These are phyloP conservation scores for Seladonia tumulorum DNA, from an alignment of 2,888 invertebrate species.

Conservation along the genomic window DNA sequence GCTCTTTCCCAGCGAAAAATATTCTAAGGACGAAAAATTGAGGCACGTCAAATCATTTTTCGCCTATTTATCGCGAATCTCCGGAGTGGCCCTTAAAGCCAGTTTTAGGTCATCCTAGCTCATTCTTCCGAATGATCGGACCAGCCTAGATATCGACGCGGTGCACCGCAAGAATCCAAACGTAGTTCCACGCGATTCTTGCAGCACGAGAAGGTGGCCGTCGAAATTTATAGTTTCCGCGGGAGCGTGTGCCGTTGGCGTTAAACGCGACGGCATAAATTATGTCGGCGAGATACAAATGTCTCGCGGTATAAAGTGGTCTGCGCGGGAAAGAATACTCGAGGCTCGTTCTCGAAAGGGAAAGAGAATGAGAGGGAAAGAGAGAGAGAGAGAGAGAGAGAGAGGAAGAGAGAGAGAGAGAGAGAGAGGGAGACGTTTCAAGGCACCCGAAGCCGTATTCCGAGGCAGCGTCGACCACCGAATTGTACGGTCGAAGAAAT, in stretches of 20 bases:
- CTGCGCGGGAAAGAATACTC: background rate
- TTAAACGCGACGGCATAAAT: slow-evolving; percentile 24
- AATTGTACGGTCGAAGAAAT: slow-evolving; percentile 71
- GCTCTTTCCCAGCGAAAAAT: no score
- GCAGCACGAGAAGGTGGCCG: background rate
- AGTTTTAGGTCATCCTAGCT: background rate
- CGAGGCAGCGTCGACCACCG: slow-evolving; percentile 58
- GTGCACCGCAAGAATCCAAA: background rate
- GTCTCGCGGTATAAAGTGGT: slow-evolving; percentile 4
- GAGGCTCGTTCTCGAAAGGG: background rate
- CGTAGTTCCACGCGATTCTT: slow-evolving; percentile 17
- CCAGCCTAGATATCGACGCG: background rate
- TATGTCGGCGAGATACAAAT: background rate
- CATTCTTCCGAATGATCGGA: background rate
- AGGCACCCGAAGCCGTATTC: slow-evolving; percentile 29
- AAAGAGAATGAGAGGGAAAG: background rate
- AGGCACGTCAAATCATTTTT: no score
- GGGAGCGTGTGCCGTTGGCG: background rate
- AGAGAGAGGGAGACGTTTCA: slow-evolving; percentile 3
- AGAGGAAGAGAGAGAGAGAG: background rate
- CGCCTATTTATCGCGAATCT: no score
- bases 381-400: background rate
- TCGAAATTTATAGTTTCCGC: slow-evolving; percentile 17
- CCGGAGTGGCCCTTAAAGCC: no score
- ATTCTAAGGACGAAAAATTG: no score